These are phyloP conservation scores for Drosophila mojavensis DNA, from an alignment of 1,140 invertebrate species.

Conservation along the genomic window DNA sequence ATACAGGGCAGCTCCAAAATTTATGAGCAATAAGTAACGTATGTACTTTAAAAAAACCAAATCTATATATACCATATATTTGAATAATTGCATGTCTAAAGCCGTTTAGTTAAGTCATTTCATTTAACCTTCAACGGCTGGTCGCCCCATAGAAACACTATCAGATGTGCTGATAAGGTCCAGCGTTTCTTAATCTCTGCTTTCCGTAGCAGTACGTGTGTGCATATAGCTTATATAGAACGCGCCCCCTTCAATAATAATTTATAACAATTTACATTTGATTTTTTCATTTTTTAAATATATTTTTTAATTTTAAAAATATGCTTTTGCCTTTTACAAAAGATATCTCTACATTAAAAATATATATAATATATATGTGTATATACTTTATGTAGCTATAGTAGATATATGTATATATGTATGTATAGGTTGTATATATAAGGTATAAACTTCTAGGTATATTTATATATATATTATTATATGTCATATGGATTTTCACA, in stretches of 20 bases:
- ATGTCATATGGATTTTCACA: conserved; percentile 82
- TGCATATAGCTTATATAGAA: not conserved
- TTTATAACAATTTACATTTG: not conserved
- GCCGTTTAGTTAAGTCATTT: not conserved
- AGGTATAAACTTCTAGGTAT: conserved; percentile 76
- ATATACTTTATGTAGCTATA: conserved; percentile 69
- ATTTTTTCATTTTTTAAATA: conserved; percentile 50
- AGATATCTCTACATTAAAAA: conserved; percentile 82
- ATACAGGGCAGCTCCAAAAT: conserved; percentile 35
- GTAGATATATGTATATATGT: conserved; percentile 59
- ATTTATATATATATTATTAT: conserved; percentile 71
- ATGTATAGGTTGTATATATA: conserved; percentile 66
- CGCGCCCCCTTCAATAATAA: not conserved
- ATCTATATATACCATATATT: not conserved
- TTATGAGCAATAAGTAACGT: conserved; percentile 12
- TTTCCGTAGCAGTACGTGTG: not conserved
- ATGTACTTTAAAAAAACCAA: not conserved
- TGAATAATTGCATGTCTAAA: not conserved
- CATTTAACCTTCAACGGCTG: conserved; percentile 3
- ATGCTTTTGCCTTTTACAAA: conserved; percentile 81
- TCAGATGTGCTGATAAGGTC: conserved; percentile 10
- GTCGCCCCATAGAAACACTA: not conserved
- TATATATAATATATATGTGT: conserved; percentile 59
- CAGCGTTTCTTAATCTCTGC: not conserved
- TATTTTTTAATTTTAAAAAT: conserved; percentile 78